Base-by-base conservation (phyloP, 1,140 invertebrate genomes). In the Calycopis cecrops region DNA sequence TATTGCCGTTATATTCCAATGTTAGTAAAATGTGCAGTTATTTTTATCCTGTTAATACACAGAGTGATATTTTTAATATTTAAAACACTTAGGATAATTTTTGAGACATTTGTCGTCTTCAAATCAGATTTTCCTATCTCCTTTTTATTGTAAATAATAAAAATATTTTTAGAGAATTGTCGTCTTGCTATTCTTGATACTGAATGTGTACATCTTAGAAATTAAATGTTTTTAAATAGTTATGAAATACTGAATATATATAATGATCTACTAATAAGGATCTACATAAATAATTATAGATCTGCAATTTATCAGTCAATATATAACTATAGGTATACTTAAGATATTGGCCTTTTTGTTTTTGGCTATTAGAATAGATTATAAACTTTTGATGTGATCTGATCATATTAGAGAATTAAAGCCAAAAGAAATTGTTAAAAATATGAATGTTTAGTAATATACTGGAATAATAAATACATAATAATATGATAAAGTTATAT, bases 101-200 rank as follows among this genome's bases (percentile, higher is more conserved):
- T 28, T 28, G 21, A 28, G 21, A 28, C 21, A 28, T 3, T 28
- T 28, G 6, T 28, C 21, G 6, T 28, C 21, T 28, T 28, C 21
- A 28, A 28, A 28, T 28, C 21, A 28, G 6, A 28, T 28, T 28
- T 28, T 28, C 21, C 21, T 28, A 28, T 28, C 21, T 28, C 21
- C 6, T 28, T 28, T 51, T 53, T 44, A 33, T 34, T 42, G 38
- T 18, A 42, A 33, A 57, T 50, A 50, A 28, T 33, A 14, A 21
- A 33, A 28, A 11, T 48, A 42, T 48, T 21, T 48, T 17, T 53
- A 51, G 48, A 44, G 35, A 35, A 38, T 50, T n/a, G 8, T 54
- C 48, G 35, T 49, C 47, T 40, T 54, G 48, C 52, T 83, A 85
- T 85, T 85, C 81, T 85, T 85, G 81, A 85, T 82, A 85, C 74